Percentiles rank a stretch among this genome's conserved stretches.
Evolutionary conservation across 2,888 invertebrate genomes (phyloP).

Genomic region (Smittia sp.): DNA sequence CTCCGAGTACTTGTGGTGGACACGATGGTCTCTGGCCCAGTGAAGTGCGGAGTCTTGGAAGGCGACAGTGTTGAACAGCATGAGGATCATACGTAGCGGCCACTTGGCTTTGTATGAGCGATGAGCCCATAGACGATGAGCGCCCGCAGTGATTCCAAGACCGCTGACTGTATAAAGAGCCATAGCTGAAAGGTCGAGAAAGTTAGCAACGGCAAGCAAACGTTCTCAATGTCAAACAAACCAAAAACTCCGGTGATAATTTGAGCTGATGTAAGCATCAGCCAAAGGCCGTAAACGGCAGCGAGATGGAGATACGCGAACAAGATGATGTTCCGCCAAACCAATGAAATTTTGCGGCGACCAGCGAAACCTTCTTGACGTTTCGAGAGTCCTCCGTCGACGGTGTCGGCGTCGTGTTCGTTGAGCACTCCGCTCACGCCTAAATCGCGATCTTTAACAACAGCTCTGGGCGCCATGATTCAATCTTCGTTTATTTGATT

Average conservation of each 20-base stretch:
- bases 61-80: slow-evolving; percentile 82
- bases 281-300: slow-evolving; percentile 72
- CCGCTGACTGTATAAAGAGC: slow-evolving; percentile 74
- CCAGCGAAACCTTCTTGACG: slow-evolving; percentile 53
- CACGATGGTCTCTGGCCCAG: slow-evolving; percentile 58
- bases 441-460: slow-evolving; percentile 53
- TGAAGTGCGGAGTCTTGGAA: slow-evolving; percentile 81
- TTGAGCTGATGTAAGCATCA: slow-evolving; percentile 71
- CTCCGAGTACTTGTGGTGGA: slow-evolving; percentile 62
- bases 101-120: slow-evolving; percentile 92
- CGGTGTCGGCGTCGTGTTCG: slow-evolving; percentile 65
- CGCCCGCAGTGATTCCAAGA: slow-evolving; percentile 94
- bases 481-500: too few relatives aligned
- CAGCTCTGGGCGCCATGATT: slow-evolving; percentile 58
- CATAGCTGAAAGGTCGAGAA: slow-evolving; percentile 60
- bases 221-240: slow-evolving; percentile 54
- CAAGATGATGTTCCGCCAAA: slow-evolving; percentile 81
- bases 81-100: slow-evolving; percentile 77
- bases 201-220: not conserved
- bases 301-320: slow-evolving; percentile 73
- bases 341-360: slow-evolving; percentile 60
- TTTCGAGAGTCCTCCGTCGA: slow-evolving; percentile 58
- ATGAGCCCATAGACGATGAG: slow-evolving; percentile 95
- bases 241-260: slow-evolving; percentile 68
- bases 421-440: slow-evolving; percentile 60